A percentile compares a stretch with the other conserved stretches of the same genome.
Conservation (phyloP, 2,113 vertebrate genomes). For the rat (Rattus norvegicus) region GRCr8 NC_086039.1:101181001-101181500, state of each 20-base stretch:
- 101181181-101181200: conserved; percentile 45
- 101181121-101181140: conserved; percentile 6
- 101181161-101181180: background rate
- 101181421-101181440: conserved; percentile 34
- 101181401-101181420: conserved; percentile 54
- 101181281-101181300: conserved; percentile 51
- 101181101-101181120: conserved; percentile 46
- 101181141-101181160: background rate
- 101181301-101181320: conserved; percentile 28
- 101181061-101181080: background rate
- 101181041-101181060: background rate
- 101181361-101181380: conserved; percentile 13
- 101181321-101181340: conserved; percentile 47
- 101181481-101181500: conserved; percentile 4
- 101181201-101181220: conserved; percentile 21
- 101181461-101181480: conserved; percentile 28
- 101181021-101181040: background rate
- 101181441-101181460: conserved; percentile 39
- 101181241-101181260: conserved; percentile 36
- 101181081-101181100: background rate
- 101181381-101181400: conserved; percentile 17
- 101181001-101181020: background rate
- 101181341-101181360: conserved; percentile 30
- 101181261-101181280: conserved; percentile 33
- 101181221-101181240: conserved; percentile 50